Base-by-base conservation (phyloP, 2,113 vertebrate species). In the Protobothrops mucrosquamatus region DNA sequence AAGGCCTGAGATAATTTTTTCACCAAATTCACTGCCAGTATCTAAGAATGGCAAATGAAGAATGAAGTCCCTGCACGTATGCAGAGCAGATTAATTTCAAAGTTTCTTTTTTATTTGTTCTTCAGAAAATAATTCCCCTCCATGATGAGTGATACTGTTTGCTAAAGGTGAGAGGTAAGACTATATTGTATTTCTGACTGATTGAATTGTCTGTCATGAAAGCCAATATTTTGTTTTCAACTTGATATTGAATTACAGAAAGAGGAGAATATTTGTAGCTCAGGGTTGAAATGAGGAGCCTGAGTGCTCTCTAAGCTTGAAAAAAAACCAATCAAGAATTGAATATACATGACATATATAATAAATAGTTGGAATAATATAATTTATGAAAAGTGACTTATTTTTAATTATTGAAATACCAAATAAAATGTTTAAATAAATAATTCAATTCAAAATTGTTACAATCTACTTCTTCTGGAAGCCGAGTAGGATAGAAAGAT, bases 11-110 rank as follows among this genome's bases (percentile, higher is more conserved):
- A 94, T 95, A 96, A 95, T 95, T 94, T 95, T 97, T 95, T 94
- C 95, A 96, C 96, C 97, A 97, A 97, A 97, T 97, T 93, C 93
- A 95, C 89, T 95, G 93, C 95, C 95, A 97, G 97, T 97, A 94
- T 59, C 0, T 89, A 46, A 93, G 95, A 94, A 95, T 93, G 94
- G 95, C 96, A 92, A 94, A 94, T 6, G n/a, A 69, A 39, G 91
- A 92, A 94, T 95, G 93, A 94, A 93, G 93, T 97, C 88, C 59
- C 87, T 96, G 92, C 94, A 86, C 91, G 95, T 51, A 94, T 87
- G 74, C 88, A 95, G 90, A 92, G 89, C 91, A 96, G 97, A 96
- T 96, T 97, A 94, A 61, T 97, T 98, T 98, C 96, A 97, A 97
- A 96, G 94, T 96, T 96, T 96, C 91, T 94, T 56, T 91, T 95